These are phyloP conservation scores for Megalops atlanticus DNA, from an alignment of 2,113 vertebrate genomes.

Conservation along the genomic window DNA sequence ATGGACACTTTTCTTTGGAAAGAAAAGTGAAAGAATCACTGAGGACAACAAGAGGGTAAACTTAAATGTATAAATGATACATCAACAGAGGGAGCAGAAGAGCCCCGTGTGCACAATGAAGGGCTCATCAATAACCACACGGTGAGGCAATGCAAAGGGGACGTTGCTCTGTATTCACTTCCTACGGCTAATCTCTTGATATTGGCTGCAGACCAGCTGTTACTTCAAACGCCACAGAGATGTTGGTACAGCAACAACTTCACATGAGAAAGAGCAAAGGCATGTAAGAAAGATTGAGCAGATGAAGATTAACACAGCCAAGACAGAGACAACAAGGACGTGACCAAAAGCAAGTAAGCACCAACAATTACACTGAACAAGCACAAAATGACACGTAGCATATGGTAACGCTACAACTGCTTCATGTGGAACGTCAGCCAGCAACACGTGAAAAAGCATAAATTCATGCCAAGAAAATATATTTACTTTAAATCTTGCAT, in stretches of 20 bases:
- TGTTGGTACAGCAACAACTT: background rate
- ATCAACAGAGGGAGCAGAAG: background rate
- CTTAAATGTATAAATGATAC: background rate
- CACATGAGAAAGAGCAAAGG: background rate
- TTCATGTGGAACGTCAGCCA: too few species aligned
- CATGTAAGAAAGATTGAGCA: background rate
- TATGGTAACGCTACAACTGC: too few species aligned
- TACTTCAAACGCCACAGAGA: background rate
- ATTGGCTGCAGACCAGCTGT: background rate
- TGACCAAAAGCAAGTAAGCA: too few species aligned
- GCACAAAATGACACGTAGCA: too few species aligned
- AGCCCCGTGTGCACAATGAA: background rate
- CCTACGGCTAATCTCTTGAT: background rate
- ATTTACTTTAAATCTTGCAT: too few species aligned
- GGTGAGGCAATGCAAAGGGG: too few species aligned
- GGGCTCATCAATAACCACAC: background rate
- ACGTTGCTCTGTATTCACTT: background rate
- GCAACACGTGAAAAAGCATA: too few species aligned
- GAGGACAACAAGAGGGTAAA: background rate
- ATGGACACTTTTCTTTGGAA: too few species aligned
- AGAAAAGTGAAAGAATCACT: background rate
- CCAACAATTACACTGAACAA: too few species aligned
- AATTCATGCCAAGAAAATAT: too few species aligned
- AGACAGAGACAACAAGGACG: too few species aligned
- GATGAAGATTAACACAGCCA: background rate